Percentiles rank a stretch among this genome's conserved stretches.
These are phyloP conservation scores for Entomyzon cyanotis DNA, from an alignment of 2,113 vertebrate genomes.

Conservation along the genomic window DNA sequence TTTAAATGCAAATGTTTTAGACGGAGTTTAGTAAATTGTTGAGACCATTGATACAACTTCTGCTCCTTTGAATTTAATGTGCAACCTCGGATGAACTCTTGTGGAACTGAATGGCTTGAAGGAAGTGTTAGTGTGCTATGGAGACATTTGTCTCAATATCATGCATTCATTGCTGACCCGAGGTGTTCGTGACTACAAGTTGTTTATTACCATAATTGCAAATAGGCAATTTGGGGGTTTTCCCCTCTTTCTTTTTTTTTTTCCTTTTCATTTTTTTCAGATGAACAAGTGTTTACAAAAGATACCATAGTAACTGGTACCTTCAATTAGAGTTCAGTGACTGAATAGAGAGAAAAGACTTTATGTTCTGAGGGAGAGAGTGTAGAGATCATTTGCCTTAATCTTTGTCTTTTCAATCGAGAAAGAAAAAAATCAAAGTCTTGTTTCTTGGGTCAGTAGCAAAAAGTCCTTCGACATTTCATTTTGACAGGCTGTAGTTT, in stretches of 20 bases:
- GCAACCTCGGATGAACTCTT: slow-evolving; percentile 50
- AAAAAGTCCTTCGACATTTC: neutral
- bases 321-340: neutral
- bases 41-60: slow-evolving; percentile 20
- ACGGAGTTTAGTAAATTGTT: neutral
- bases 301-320: slow-evolving; percentile 22
- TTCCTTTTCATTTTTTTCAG: neutral
- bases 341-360: slow-evolving; percentile 11
- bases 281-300: slow-evolving; percentile 47
- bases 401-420: neutral
- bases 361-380: neutral
- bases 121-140: slow-evolving; percentile 3
- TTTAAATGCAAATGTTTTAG: slow-evolving; percentile 7
- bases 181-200: neutral
- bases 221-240: neutral
- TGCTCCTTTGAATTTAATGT: slow-evolving; percentile 47
- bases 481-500: neutral
- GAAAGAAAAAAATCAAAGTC: neutral
- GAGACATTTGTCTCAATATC: slow-evolving; percentile 12
- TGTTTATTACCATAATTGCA: slow-evolving; percentile 3
- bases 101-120: slow-evolving; percentile 51
- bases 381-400: neutral
- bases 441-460: neutral
- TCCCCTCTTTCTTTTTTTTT: rapidly evolving
- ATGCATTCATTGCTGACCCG: slow-evolving; percentile 18